phyloP scores from a whole-genome alignment of 2,797 vertebrate species.

The Pipistrellus pipistrellus region DNA sequence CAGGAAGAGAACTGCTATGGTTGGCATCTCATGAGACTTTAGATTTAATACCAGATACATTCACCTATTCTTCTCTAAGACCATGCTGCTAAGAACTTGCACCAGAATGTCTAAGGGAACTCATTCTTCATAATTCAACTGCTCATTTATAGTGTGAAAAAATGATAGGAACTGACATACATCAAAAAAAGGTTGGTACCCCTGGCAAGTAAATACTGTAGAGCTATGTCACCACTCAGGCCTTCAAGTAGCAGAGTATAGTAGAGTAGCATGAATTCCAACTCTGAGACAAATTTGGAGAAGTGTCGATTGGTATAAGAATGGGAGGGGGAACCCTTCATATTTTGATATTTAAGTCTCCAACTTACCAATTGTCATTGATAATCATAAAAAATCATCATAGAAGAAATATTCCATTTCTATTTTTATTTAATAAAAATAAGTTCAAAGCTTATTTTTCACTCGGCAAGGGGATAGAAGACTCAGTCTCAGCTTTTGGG shows the following conservation, averaged over 20 bases:
- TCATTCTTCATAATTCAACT: neutral
- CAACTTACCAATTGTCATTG: neutral
- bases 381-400: neutral
- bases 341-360: neutral
- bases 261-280: neutral
- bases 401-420: neutral
- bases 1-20: neutral
- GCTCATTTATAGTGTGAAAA: neutral
- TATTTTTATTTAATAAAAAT: slow-evolving; percentile 24
- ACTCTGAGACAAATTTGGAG: neutral
- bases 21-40: neutral
- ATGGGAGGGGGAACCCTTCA: too few relatives aligned
- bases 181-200: neutral
- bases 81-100: neutral
- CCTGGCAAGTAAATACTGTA: neutral
- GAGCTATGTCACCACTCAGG: neutral
- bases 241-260: neutral
- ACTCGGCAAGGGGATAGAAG: neutral
- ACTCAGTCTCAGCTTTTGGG: neutral
- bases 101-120: neutral
- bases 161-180: neutral
- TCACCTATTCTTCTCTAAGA: neutral
- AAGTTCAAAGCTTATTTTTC: neutral
- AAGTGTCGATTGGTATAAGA: neutral
- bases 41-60: neutral